Evolutionary conservation across 1,140 invertebrate genomes (phyloP), one percentile per base, ranked within the genome.

Genomic region (Drosophila virilis): DNA sequence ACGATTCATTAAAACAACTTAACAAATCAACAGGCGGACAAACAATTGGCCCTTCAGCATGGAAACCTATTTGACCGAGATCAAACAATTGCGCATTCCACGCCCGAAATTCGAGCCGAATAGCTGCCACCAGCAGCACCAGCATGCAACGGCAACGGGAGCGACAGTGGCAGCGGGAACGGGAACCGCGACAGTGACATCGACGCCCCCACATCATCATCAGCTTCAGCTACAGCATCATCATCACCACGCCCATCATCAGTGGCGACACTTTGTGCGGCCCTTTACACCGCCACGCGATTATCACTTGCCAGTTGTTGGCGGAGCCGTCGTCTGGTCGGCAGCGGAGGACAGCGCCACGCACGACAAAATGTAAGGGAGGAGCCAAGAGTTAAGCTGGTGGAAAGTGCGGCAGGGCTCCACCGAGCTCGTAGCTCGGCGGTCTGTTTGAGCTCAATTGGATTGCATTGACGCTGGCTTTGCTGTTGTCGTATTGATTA

Each of bases 61-160:
- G 96, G 96, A 97, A 89, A 95, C 96, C 73, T 97, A 96, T 95
- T 92, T 97, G 77, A 95, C 94, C 52, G 96, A 97, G 88, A 96
- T 97, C 33, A 96, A 97, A 93, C 94, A 95, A 80, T 95, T 97
- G 62, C 93, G 95, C 73, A 97, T 97, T 75, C 96, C 96, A 54
- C 94, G 96, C 67, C 96, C 96, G 35, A 97, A 97, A 94, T 97
- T 97, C 86, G 96, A 95, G 68, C 95, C 94, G 74, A 95, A 77
- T 94, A 94, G 86, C 94, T 96, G 88, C 95, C 95, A 48, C 94
- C 95, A 37, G 95, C 95, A 90, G 62, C 83, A 93, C 92, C 65
- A 88, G 46, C 83, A 86, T 72, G 82, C 82, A 95, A 95, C 90
- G 95, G 95, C 91, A 91, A 93, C 65, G 93, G 94, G 38, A 93